Evolutionary conservation across 2,888 invertebrate genomes (phyloP), one percentile per base, ranked within the genome.

Genomic region (Endomychus coccineus): DNA sequence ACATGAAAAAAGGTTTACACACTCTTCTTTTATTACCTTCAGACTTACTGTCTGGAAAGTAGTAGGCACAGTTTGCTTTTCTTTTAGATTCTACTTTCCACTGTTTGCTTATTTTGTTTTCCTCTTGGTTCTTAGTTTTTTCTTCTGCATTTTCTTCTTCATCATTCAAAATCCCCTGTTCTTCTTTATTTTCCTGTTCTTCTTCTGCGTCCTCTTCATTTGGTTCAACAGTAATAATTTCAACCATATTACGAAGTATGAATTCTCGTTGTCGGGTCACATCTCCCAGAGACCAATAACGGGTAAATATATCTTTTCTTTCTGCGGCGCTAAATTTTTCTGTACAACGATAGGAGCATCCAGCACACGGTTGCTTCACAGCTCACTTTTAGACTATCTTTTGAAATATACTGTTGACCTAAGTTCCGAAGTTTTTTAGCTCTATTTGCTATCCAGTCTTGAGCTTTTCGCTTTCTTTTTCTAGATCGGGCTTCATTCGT

Each of bases 1-100:
- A 12, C 25, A 25, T 25, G 25, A 25, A 25, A 25, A 25, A 25
- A 25, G 11, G 13, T 25, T 25, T 25, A 14, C 25, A 25, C 11
- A 25, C 25, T 13, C 25, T 7, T 13, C 11, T 25, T 25, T 25
- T 25, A 13, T 25, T 14, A 13, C 51, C 17, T 50, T 47, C 40
- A 50, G 47, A 21, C n/a, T n/a, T n/a, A n/a, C n/a, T n/a, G n/a
- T n/a, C n/a, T n/a, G n/a, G n/a, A n/a, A n/a, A n/a, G n/a, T n/a
- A n/a, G n/a, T n/a, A n/a, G n/a, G n/a, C n/a, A n/a, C n/a, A n/a
- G n/a, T n/a, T n/a, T n/a, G n/a, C n/a, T n/a, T n/a, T n/a, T n/a
- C n/a, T n/a, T n/a, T n/a, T n/a, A n/a, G n/a, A n/a, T n/a, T n/a
- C n/a, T n/a, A n/a, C n/a, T n/a, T n/a, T n/a, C n/a, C n/a, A n/a